Evolutionary conservation across 2,888 invertebrate species (phyloP), one percentile per base, ranked within the genome.

Genomic region (Camponotus fellah): DNA sequence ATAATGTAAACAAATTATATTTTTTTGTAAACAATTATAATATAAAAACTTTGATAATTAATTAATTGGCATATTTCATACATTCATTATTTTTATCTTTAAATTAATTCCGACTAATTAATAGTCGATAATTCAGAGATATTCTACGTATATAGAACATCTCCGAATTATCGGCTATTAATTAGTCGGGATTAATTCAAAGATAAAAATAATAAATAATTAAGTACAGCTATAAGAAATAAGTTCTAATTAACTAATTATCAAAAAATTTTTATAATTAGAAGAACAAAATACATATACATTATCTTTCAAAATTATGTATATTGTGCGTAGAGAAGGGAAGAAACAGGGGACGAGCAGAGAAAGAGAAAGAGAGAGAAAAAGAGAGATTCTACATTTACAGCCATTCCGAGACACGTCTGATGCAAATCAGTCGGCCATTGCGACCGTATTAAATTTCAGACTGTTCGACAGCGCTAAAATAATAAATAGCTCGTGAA

Each of bases 401-500:
- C 0, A 6, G 14, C n/a, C 26, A 66, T 66, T 66, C 26, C 14
- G 21, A 46, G 40, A 43, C 12, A 26, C 26, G 9, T 53, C n/a
- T 14, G 69, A 49, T 26, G 69, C 49, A 69, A 69, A 69, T 56
- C 56, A 40, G 21, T 21, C 37, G 12, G 58, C 71, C 37, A 60
- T 60, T 26, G 40, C 21, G 14, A 40, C 3, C 26, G 53, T 14
- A 80, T 72, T 80, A 72, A 80, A 80, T 80, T 72, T 32, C 40
- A 56, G 40, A 77, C 69, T 68, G 69, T 77, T 58, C 71, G 79
- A 53, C 56, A 40, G n/a, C n/a, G 69, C 46, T 60, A 46, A 80
- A 80, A 80, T 80, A 80, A 80, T 80, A 60, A 80, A 80, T 72
- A 79, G 79, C 60, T 60, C 46, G 79, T 72, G 60, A 72, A 72